phyloP scores from a whole-genome alignment of 2,113 vertebrate genomes.

The Addax nasomaculatus region DNA sequence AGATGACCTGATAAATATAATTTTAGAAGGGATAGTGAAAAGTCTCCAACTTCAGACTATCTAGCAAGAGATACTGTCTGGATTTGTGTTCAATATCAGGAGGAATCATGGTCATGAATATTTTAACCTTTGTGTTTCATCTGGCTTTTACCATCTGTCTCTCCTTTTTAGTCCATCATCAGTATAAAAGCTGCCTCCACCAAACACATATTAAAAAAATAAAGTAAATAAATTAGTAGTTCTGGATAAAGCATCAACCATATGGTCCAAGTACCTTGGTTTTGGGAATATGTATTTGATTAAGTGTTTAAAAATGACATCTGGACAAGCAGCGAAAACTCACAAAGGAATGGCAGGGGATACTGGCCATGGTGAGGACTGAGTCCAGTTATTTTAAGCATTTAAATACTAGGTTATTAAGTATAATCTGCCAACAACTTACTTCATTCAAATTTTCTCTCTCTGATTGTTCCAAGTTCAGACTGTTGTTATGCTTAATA shows the following conservation, averaged over 20 bases:
- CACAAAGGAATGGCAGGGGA: neutral
- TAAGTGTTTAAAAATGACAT: slow-evolving; percentile 40
- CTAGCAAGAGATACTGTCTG: neutral
- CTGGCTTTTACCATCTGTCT: slow-evolving; percentile 36
- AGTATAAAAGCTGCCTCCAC: neutral
- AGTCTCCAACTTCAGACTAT: neutral
- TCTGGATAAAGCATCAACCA: slow-evolving; percentile 5
- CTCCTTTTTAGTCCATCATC: neutral
- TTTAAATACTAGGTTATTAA: neutral
- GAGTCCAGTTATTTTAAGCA: neutral
- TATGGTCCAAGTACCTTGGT: slow-evolving; percentile 22
- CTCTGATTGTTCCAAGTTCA: neutral
- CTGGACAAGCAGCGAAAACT: neutral
- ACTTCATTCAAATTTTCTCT: neutral
- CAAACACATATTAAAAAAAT: neutral
- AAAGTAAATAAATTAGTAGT: slow-evolving; percentile 37
- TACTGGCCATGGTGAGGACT: neutral
- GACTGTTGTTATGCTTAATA: neutral
- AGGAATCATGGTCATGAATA: neutral
- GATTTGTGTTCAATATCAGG: neutral
- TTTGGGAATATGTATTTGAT: slow-evolving; percentile 31
- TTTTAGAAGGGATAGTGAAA: neutral
- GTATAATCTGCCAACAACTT: neutral
- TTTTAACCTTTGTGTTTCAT: slow-evolving; percentile 26
- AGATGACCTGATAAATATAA: neutral